Percentiles rank a stretch among this genome's conserved stretches.
These are phyloP conservation scores for Drosophila percnosoma DNA, from an alignment of 2,888 invertebrate species.

Conservation along the genomic window DNA sequence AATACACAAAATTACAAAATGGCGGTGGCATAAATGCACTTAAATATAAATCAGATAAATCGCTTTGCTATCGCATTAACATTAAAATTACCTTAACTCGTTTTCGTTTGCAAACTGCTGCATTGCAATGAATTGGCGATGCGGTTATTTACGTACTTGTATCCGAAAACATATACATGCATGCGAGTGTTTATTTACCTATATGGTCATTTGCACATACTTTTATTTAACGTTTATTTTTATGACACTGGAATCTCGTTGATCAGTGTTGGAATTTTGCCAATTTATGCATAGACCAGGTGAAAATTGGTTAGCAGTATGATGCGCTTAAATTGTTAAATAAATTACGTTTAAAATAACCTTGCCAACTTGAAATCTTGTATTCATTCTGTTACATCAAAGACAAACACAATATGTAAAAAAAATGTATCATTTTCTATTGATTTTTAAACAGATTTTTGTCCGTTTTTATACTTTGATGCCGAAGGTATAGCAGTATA, in stretches of 20 bases:
- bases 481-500: too few species aligned
- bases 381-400: neutral
- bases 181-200: conserved; percentile 22
- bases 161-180: neutral
- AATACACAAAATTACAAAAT: conserved; percentile 68
- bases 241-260: conserved; percentile 35
- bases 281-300: conserved; percentile 51
- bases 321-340: conserved; percentile 19
- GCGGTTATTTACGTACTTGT: conserved; percentile 23
- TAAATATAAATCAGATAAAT: conserved; percentile 72
- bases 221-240: conserved; percentile 55
- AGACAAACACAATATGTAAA: neutral
- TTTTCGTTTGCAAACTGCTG: conserved; percentile 39
- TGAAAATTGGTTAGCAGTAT: conserved; percentile 37
- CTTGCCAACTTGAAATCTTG: neutral
- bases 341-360: conserved; percentile 23
- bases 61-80: conserved; percentile 61
- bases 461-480: too few species aligned
- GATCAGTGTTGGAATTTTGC: conserved; percentile 48
- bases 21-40: conserved; percentile 51
- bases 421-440: neutral
- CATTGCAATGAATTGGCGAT: conserved; percentile 4
- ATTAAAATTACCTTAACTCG: conserved; percentile 73
- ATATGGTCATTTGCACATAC: conserved; percentile 47
- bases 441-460: neutral